Base-by-base conservation (phyloP, 2,888 invertebrate genomes). In the Agrochola macilenta region DNA sequence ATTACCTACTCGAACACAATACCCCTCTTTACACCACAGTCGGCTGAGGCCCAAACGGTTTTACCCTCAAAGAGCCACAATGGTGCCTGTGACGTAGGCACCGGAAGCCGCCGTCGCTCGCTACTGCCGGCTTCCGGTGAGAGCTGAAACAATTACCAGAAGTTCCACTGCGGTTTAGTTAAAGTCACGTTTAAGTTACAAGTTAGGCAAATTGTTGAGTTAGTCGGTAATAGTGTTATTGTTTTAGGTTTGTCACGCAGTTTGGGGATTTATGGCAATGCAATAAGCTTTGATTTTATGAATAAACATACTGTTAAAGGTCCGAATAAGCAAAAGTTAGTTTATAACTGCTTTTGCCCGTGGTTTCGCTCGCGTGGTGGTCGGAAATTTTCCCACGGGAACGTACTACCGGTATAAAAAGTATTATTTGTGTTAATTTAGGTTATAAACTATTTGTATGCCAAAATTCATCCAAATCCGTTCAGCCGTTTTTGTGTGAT, bases 91-190 rank as follows among this genome's bases (percentile, higher is more conserved):
- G 90, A 90, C 88, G 89, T 86, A 86, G 84, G 83, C 79, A 76
- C 82, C 86, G 91, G 91, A 91, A 83, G 90, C 83, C 74, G 81
- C 83, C 87, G 87, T 86, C 91, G 88, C 87, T 81, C 75, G 85
- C 87, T 86, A 87, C 90, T 86, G 87, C 91, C 91, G 82, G 88
- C 63, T 86, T 88, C 88, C 88, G 84, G 83, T 64, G 69, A 74
- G 61, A 57, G 78, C 74, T 68, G 71, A 76, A 81, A 79, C 83
- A 86, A 87, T 83, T 84, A 76, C 43, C 81, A 88, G 88, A 83
- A 89, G 89, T 82, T 78, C 65, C 35, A 26, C 64, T 61, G 57
- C 43, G 65, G 69, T 52, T 70, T 14, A 17, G 78, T 60, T 61
- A 35, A 71, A 74, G 61, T 78, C 74, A 57, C 46, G 35, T 57